These are phyloP conservation scores for Sylvietta virens DNA, from an alignment of 2,113 vertebrate species.

Conservation along the genomic window DNA sequence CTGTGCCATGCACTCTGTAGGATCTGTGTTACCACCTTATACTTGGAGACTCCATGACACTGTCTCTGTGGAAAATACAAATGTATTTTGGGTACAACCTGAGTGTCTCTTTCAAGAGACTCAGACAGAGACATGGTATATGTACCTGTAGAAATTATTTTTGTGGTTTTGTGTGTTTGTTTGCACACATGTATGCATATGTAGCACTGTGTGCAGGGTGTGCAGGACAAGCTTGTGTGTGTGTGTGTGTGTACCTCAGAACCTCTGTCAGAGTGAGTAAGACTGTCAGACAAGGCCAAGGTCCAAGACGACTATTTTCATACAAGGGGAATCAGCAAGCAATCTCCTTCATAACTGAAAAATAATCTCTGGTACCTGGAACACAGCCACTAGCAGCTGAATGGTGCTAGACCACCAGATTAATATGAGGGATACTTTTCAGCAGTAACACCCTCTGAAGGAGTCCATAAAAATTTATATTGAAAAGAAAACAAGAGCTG, in stretches of 20 bases:
- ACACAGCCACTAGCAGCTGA: neutral
- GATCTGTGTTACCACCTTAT: neutral
- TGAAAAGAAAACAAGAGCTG: neutral
- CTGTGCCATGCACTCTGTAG: neutral
- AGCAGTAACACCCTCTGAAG: neutral
- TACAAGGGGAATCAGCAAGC: fast-evolving
- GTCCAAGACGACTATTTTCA: neutral
- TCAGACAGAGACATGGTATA: neutral
- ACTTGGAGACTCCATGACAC: neutral
- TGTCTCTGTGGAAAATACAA: neutral
- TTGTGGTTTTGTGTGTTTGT: neutral
- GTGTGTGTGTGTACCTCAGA: neutral
- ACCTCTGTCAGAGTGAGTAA: neutral
- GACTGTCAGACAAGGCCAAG: neutral
- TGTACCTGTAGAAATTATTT: neutral
- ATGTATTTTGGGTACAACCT: neutral
- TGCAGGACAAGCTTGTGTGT: neutral
- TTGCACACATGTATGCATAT: neutral
- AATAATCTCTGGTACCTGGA: neutral
- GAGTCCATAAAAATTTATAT: neutral
- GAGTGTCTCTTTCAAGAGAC: neutral
- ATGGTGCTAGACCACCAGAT: neutral
- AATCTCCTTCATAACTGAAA: neutral
- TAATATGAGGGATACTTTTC: neutral
- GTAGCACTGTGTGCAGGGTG: neutral